Evolutionary conservation across 2,113 vertebrate genomes (phyloP).

Genomic region (Brienomyrus longianalis): DNA sequence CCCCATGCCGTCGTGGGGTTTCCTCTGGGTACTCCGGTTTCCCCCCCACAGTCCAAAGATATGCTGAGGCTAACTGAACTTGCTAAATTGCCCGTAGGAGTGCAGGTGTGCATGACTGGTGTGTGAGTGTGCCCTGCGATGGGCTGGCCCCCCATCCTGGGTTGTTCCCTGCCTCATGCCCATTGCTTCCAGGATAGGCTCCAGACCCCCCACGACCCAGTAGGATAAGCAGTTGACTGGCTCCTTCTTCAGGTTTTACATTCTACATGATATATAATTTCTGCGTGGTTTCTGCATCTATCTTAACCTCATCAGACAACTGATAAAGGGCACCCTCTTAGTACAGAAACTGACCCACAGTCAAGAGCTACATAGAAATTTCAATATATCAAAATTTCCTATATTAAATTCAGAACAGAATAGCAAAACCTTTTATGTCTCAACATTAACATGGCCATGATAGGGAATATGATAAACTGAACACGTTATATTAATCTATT

Average conservation of each 20-base stretch:
- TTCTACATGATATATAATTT: neutral
- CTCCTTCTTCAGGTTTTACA: neutral
- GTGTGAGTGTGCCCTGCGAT: too few relatives aligned
- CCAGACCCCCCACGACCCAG: too few relatives aligned
- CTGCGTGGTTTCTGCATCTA: neutral
- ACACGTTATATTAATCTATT: neutral
- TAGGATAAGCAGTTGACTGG: too few relatives aligned
- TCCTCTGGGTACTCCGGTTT: too few relatives aligned
- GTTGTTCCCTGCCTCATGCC: too few relatives aligned
- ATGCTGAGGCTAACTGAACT: too few relatives aligned
- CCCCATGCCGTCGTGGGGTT: too few relatives aligned
- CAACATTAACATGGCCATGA: neutral
- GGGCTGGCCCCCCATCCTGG: too few relatives aligned
- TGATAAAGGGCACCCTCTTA: neutral
- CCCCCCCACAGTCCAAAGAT: too few relatives aligned
- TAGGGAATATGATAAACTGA: neutral
- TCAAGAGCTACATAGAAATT: neutral
- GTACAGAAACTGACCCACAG: neutral
- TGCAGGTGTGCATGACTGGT: too few relatives aligned
- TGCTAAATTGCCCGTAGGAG: too few relatives aligned
- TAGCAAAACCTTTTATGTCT: neutral
- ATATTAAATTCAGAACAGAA: neutral
- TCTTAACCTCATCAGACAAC: neutral
- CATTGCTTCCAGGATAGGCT: too few relatives aligned
- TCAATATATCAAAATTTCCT: neutral